Base-by-base conservation (phyloP, 2,888 invertebrate genomes). In the Abrostola tripartita region DNA sequence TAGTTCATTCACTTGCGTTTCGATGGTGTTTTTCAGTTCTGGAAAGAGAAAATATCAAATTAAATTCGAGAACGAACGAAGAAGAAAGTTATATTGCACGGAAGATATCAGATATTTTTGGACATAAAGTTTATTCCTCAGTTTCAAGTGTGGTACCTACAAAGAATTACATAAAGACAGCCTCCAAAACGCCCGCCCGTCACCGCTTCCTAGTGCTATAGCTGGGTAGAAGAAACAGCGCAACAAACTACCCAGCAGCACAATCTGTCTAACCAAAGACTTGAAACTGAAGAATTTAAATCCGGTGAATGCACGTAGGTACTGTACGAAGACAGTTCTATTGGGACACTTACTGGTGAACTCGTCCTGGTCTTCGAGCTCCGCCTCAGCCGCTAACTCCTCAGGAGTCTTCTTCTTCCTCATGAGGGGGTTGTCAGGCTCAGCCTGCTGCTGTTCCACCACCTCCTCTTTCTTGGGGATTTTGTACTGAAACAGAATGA, bases 321-420 rank as follows among this genome's bases (percentile, higher is more conserved):
- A 4, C 24, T 4, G 24, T 24, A 24, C 24, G 24, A 24, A 24
- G 24, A 24, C 0, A 52, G 24, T n/a, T 57, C 8, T 8, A 38
- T 7, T 4, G 6, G 9, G 1, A 5, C 7, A 10, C 91, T 97
- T 92, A 98, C 98, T 98, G 92, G 98, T 98, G 95, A 98, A 98
- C 94, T 98, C 98, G 87, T 98, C 98, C 95, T 99, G 98, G 91
- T 98, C 98, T 90, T 97, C 98, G 58, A 97, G 97, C 93, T 99
- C 99, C 52, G 99, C 99, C 92, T 99, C 99, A 52, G 98, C 97
- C 66, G 99, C 99, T 85, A 99, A 94, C 90, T 99, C 99, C 92
- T 99, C 99, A 0, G 99, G 99, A 69, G 99, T 99, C 95, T 99
- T 99, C 96, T 99, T 99, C 96, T 98, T 99, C 92, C 99, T 97